Conservation (phyloP, 2,797 vertebrate species). For the Silurus aristotelis region DNA sequence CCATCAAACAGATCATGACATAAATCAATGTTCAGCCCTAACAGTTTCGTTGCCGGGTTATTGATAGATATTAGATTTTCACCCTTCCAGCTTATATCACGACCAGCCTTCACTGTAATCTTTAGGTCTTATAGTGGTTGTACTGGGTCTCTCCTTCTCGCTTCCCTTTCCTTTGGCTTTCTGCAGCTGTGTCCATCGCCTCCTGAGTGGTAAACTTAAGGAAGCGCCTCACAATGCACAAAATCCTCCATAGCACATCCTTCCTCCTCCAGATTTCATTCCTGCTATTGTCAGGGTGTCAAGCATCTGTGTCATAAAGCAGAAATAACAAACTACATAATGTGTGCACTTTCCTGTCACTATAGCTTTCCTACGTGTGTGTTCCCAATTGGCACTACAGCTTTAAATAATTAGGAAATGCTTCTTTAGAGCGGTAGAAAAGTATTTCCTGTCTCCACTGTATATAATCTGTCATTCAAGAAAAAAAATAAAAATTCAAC, state of each 20-base stretch:
- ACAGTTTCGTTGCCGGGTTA: not conserved
- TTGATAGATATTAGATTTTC: conserved; percentile 6
- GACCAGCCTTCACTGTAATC: not conserved
- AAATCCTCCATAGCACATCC: conserved; percentile 62
- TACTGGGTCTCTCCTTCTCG: not conserved
- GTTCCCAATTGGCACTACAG: conserved; percentile 7
- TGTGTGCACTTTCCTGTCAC: conserved; percentile 63
- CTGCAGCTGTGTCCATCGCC: conserved; percentile 55
- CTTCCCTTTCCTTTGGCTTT: conserved; percentile 22
- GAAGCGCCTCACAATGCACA: conserved; percentile 73
- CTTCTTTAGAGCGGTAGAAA: conserved; percentile 20
- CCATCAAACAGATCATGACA: not conserved
- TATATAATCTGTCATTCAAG: too few relatives aligned
- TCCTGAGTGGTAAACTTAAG: conserved; percentile 60
- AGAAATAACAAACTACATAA: conserved; percentile 64
- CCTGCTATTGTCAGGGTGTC: conserved; percentile 74
- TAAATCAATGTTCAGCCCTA: not conserved
- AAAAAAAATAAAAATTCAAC: too few relatives aligned
- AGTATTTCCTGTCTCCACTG: conserved; percentile 18
- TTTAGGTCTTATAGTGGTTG: not conserved
- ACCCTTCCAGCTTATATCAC: not conserved
- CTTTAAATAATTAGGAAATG: conserved; percentile 30
- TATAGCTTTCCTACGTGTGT: conserved; percentile 29
- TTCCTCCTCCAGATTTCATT: conserved; percentile 65
- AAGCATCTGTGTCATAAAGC: conserved; percentile 66